Base-by-base conservation (phyloP, 2,888 invertebrate genomes). In the Cetonia aurata region DNA sequence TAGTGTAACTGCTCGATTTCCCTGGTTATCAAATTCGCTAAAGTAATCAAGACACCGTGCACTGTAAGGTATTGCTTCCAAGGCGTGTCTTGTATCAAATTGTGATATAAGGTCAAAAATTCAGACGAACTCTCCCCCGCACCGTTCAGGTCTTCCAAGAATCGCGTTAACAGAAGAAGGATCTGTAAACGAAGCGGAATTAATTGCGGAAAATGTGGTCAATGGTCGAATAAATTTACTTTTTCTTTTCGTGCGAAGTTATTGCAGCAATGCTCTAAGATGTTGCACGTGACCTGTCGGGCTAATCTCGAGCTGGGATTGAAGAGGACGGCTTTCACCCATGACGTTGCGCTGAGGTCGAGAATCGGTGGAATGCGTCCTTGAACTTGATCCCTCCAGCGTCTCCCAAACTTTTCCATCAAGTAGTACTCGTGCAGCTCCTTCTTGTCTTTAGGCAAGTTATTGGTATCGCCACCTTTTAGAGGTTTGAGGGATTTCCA, bases 41-140 rank as follows among this genome's bases (percentile, higher is more conserved):
- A 89, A 75, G 93, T 91, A 6, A 92, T 89, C 65, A 98, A 87
- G 0, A 97, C 94, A 0, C 96, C 96, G 66, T 92, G 91, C 3
- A 97, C 86, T 0, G 96, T 96, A 71, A 98, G 86, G 86, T 96
- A 98, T 81, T 96, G 96, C 78, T 96, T 95, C 96, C 97, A 98
- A 6, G 96, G 96, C 1, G 92, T 89, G 76, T 94, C 93, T 19
- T 92, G 90, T 3, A 97, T 93, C 57, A 98, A 85, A 75, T 90
- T 92, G 82, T 96, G 93, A 83, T 96, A 98, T 0, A 98, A 87
- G 13, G 91, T 89, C 71, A 98, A 87, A 83, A 95, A 99, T 83
- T 98, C 98, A 4, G 94, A 92, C 73, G 96, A 95, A 67, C 94
- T 94, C 84, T 98, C 98, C 0, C 98, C 98, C 1, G 96, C 94